A percentile compares a stretch with the other conserved stretches of the same genome.
Evolutionary conservation across 2,888 invertebrate species (phyloP).

Genomic region (Lasioglossum marginatum): DNA sequence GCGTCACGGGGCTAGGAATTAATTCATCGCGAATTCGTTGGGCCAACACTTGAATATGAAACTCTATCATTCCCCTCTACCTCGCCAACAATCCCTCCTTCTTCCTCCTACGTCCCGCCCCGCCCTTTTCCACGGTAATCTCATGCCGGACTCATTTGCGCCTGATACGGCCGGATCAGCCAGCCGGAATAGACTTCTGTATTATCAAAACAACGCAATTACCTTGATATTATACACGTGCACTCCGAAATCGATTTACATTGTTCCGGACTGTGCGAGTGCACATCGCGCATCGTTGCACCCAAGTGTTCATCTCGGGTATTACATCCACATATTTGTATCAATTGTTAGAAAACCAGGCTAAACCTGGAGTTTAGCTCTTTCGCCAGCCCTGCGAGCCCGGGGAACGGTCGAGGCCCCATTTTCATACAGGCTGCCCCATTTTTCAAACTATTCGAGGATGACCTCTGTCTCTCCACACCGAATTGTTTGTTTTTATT

Average conservation of each 20-base stretch:
- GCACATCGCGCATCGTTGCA: background rate
- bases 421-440: background rate
- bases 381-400: background rate
- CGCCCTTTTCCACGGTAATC: conserved; percentile 6
- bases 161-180: background rate
- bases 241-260: conserved; percentile 34
- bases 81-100: background rate
- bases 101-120: background rate
- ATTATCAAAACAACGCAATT: conserved; percentile 47
- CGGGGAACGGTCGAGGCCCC: fast-evolving
- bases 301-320: conserved; percentile 24
- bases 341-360: conserved; percentile 17
- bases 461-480: too few relatives aligned
- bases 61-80: conserved; percentile 36
- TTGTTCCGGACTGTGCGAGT: background rate
- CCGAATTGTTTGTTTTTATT: too few relatives aligned
- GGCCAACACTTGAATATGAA: conserved; percentile 20
- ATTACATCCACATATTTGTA: conserved; percentile 6
- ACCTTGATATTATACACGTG: conserved; percentile 34
- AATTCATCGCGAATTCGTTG: conserved; percentile 38
- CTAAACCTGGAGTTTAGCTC: background rate
- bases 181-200: conserved; percentile 25
- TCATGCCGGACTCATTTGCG: conserved; percentile 22
- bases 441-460: background rate
- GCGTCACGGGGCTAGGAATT: conserved; percentile 38